Evolutionary conservation across 2,797 vertebrate genomes (phyloP), one percentile per base, ranked within the genome.

Genomic region (Pangasius sanitwongsei): DNA sequence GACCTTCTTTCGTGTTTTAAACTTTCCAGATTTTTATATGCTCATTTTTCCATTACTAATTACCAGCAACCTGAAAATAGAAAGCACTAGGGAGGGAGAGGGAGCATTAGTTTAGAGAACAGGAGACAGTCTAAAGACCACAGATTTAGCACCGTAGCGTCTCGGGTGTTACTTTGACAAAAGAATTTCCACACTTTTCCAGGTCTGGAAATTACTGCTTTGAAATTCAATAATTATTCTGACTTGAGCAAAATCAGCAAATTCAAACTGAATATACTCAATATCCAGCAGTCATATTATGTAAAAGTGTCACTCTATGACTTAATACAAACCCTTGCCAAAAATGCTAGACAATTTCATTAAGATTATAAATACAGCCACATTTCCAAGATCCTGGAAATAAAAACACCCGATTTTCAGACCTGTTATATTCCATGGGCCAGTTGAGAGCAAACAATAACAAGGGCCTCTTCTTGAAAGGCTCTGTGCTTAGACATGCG

Each of bases 401-500:
- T 87, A 34, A 82, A 83, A 88, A 87, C 31, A 50, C 9, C 86
- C 41, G 1, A 8, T 61, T 81, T 85, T 57, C 63, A 74, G 44
- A 89, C 63, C 63, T 34, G 44, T 74, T 84, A 77, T n/a, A 87
- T 85, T 89, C 53, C 50, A 86, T 25, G 85, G 86, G 83, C 89
- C 69, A 86, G 89, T 80, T 85, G 89, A 93, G 86, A 84, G 9
- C 87, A 89, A 93, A 92, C 87, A 50, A 88, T 65, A 94, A 91
- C 92, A 93, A 92, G 83, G 77, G 87, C 87, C 90, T 92, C 81
- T 72, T 90, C 90, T 89, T 41, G 89, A 87, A 65, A 80, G n/a
- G 87, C 86, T 91, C 88, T 34, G 87, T 90, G 92, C 94, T 94
- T 93, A 84, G 91, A 91, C 82, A 87, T 85, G 83, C 84, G 77